Conservation (phyloP, 2,888 invertebrate species). For the Rhodophaea formosa region DNA sequence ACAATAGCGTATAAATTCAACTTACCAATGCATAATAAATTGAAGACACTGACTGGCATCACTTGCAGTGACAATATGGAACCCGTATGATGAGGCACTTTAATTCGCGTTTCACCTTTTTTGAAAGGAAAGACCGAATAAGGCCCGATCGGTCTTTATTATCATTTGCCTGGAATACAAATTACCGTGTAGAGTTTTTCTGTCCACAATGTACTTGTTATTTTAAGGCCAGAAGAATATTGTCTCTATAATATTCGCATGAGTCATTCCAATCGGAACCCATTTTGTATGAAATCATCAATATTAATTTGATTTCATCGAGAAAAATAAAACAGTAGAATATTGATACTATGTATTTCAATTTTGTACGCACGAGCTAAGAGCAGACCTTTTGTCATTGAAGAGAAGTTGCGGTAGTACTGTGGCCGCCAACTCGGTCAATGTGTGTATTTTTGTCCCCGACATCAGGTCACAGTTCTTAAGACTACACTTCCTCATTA, state of each 20-base stretch:
- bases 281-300: conserved; percentile 35
- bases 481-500: conserved; percentile 10
- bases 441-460: conserved; percentile 49
- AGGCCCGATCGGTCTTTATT: conserved; percentile 46
- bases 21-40: conserved; percentile 41
- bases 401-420: conserved; percentile 42
- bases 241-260: conserved; percentile 42
- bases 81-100: conserved; percentile 35
- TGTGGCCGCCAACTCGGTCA: conserved; percentile 65
- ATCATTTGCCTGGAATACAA: conserved; percentile 50
- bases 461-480: conserved; percentile 40
- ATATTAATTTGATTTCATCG: conserved; percentile 20
- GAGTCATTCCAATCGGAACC: conserved; percentile 41
- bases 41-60: conserved; percentile 36
- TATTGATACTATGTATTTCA: too few relatives aligned
- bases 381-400: conserved; percentile 21
- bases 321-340: too few relatives aligned
- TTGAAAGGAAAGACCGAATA: conserved; percentile 43
- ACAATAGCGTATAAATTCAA: conserved; percentile 54
- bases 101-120: conserved; percentile 50
- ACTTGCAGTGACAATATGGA: conserved; percentile 42
- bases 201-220: conserved; percentile 35
- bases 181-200: conserved; percentile 41
- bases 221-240: conserved; percentile 35
- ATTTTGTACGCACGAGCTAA: too few relatives aligned